Percentiles rank a stretch among this genome's conserved stretches.
Evolutionary conservation across 1,140 invertebrate genomes (phyloP).

Genomic region (Ceratina japonica): DNA sequence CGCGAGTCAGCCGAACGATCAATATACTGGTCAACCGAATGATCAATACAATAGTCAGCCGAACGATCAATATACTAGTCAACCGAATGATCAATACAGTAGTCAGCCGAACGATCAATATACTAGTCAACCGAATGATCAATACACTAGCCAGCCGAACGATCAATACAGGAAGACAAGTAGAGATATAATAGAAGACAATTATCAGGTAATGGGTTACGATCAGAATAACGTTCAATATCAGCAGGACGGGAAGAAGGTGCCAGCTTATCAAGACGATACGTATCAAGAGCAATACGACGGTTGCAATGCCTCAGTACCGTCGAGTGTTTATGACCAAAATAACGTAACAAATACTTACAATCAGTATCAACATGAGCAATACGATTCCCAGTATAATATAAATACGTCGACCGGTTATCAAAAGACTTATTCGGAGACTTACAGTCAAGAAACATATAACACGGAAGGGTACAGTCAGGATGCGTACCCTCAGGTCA

Average conservation of each 20-base stretch:
- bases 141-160: constrained; percentile 57
- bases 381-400: constrained; percentile 71
- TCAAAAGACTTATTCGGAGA: constrained; percentile 62
- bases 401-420: constrained; percentile 68
- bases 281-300: constrained; percentile 67
- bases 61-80: constrained; percentile 54
- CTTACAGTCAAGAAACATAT: constrained; percentile 61
- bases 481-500: constrained; percentile 59
- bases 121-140: too few species aligned
- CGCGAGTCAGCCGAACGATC: constrained; percentile 45
- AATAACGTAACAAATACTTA: constrained; percentile 65
- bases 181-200: constrained; percentile 64
- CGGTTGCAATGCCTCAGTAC: constrained; percentile 58
- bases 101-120: too few species aligned
- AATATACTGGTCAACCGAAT: too few species aligned
- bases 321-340: constrained; percentile 67
- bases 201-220: constrained; percentile 69
- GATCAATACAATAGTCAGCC: constrained; percentile 28
- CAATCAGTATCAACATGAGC: constrained; percentile 64
- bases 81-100: constrained; percentile 42
- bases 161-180: constrained; percentile 68
- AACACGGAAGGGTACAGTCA: constrained; percentile 53
- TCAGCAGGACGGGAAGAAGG: constrained; percentile 34
- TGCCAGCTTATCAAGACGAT: constrained; percentile 52
- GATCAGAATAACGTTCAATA: constrained; percentile 69